These are phyloP conservation scores for Nephila pilipes DNA, from an alignment of 1,140 invertebrate species.

Conservation along the genomic window DNA sequence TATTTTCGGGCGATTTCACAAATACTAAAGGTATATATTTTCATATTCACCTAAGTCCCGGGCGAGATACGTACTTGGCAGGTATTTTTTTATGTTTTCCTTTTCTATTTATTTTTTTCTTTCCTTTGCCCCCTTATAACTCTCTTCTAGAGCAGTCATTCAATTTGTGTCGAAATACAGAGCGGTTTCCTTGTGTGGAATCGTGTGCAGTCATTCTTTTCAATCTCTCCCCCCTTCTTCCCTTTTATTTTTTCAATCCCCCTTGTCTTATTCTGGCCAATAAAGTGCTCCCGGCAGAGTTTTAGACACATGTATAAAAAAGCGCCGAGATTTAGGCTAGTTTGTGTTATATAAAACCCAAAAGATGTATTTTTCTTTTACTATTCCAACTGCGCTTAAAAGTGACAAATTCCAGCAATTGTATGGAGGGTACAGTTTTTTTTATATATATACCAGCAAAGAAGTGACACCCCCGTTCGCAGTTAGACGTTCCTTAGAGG, in stretches of 20 bases:
- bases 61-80: conserved; percentile 57
- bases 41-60: conserved; percentile 52
- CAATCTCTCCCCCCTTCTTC: background rate
- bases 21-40: conserved; percentile 73
- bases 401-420: background rate
- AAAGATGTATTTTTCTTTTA: background rate
- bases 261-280: conserved; percentile 66
- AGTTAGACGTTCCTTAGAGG: background rate
- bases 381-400: conserved; percentile 9
- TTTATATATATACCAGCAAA: background rate
- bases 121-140: background rate
- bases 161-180: conserved; percentile 20
- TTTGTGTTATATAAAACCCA: background rate
- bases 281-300: conserved; percentile 32
- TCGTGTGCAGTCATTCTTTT: conserved; percentile 21
- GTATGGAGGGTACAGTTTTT: background rate
- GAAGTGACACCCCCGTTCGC: background rate
- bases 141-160: conserved; percentile 21
- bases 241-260: background rate
- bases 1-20: conserved; percentile 73
- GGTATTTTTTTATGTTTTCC: conserved; percentile 35
- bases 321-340: background rate
- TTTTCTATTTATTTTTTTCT: background rate
- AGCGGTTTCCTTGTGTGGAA: background rate
- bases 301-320: background rate